These are phyloP conservation scores for Dolomedes plantarius DNA, from an alignment of 2,888 invertebrate species.

Conservation along the genomic window DNA sequence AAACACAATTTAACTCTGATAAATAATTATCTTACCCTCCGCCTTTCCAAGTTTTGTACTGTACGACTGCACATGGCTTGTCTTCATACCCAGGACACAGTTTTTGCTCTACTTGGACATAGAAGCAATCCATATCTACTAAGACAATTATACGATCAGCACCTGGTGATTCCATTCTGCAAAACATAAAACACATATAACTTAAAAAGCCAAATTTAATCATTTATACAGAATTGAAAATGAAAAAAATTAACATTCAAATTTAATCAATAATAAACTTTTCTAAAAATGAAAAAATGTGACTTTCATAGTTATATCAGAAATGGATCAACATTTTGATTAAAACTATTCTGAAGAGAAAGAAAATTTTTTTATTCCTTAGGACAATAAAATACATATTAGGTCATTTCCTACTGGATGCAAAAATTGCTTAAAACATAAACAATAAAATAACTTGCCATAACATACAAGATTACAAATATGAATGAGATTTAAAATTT, in stretches of 20 bases:
- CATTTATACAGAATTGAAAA: neutral
- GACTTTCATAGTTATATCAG: too few species aligned
- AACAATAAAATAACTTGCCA: too few species aligned
- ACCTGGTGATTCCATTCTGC: constrained; percentile 35
- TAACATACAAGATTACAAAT: too few species aligned
- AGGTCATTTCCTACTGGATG: too few species aligned
- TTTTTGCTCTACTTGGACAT: constrained; percentile 98
- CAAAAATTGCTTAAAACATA: too few species aligned
- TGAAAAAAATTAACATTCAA: neutral
- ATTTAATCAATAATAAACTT: too few species aligned
- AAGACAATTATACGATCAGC: constrained; percentile 83
- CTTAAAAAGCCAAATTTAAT: neutral
- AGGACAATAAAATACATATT: too few species aligned
- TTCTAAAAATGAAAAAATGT: neutral
- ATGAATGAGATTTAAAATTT: too few species aligned
- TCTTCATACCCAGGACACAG: constrained; percentile 88
- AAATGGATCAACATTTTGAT: too few species aligned
- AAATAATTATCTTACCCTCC: constrained; percentile 57
- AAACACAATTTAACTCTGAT: too few species aligned
- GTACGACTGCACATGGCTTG: constrained; percentile 96
- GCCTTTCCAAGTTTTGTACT: constrained; percentile 94
- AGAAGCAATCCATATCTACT: constrained; percentile 99
- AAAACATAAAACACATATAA: neutral
- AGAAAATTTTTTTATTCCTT: neutral
- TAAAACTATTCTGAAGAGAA: too few species aligned